Percentiles rank a stretch among this genome's conserved stretches.
Evolutionary conservation across 1,140 invertebrate species (phyloP).

Genomic region (Drosophila bipectinata): DNA sequence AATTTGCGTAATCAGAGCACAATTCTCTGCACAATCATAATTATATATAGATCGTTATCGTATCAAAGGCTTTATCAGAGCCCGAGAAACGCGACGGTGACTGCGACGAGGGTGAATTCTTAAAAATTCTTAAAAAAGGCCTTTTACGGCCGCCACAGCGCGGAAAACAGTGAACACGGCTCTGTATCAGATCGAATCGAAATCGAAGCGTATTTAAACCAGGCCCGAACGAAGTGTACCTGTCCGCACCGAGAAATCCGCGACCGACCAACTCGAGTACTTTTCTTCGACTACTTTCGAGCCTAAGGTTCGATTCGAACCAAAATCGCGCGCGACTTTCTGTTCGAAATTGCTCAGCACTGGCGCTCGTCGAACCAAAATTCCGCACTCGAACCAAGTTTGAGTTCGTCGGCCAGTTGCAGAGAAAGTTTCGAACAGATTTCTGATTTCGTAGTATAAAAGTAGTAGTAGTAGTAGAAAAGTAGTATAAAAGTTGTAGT

Average conservation of each 20-base stretch:
- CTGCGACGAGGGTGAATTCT: constrained; percentile 1
- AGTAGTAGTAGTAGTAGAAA: too few species aligned
- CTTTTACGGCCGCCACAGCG: neutral
- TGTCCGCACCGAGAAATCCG: constrained; percentile 51
- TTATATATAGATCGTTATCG: constrained; percentile 46
- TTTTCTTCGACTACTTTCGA: too few species aligned
- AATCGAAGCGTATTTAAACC: constrained; percentile 23
- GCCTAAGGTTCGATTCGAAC: too few species aligned
- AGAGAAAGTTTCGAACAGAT: too few species aligned
- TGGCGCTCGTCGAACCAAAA: too few species aligned
- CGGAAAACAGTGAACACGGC: neutral
- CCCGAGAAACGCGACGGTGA: constrained; percentile 18
- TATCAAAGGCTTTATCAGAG: constrained; percentile 43
- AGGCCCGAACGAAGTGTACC: constrained; percentile 19
- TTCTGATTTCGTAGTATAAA: too few species aligned
- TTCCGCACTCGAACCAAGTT: too few species aligned
- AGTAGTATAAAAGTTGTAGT: too few species aligned
- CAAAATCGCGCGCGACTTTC: too few species aligned
- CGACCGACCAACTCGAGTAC: neutral
- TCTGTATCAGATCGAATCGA: constrained; percentile 6
- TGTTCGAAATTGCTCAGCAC: too few species aligned
- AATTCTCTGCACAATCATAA: constrained; percentile 32
- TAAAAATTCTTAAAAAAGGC: constrained; percentile 6
- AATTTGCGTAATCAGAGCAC: constrained; percentile 46
- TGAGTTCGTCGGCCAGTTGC: too few species aligned